Conservation (phyloP, 2,888 invertebrate genomes). For the Antheraea assamensis region DNA sequence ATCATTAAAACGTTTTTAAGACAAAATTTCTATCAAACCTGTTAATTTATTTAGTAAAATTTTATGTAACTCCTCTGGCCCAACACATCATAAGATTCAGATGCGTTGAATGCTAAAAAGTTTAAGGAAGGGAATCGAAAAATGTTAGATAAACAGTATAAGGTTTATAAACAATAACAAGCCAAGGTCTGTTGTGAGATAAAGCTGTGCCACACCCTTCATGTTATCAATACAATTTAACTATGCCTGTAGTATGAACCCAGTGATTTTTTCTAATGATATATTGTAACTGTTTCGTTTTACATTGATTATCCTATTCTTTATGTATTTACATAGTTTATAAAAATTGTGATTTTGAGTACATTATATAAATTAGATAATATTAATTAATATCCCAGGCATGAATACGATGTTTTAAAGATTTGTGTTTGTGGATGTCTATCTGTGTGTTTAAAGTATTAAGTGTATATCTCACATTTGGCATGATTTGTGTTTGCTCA, state of each 20-base stretch:
- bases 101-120: not conserved
- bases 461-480: not conserved
- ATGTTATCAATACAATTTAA: not conserved
- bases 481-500: slow-evolving; percentile 39
- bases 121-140: not conserved
- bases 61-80: too few relatives aligned
- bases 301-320: slow-evolving; percentile 51
- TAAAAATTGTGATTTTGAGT: too few relatives aligned
- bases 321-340: not conserved
- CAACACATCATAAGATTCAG: not conserved
- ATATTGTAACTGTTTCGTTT: slow-evolving; percentile 17
- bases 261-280: slow-evolving; percentile 8
- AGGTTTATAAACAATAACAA: not conserved
- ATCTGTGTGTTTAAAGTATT: slow-evolving; percentile 1
- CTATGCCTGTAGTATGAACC: not conserved
- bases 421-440: slow-evolving; percentile 27
- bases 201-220: not conserved
- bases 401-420: slow-evolving; percentile 16
- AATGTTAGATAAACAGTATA: not conserved
- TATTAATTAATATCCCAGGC: not conserved
- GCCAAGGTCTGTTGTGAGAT: not conserved
- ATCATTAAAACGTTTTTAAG: too few relatives aligned
- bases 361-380: too few relatives aligned
- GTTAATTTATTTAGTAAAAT: too few relatives aligned
- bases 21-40: too few relatives aligned